A percentile compares a stretch with the other conserved stretches of the same genome.
Evolutionary conservation across 2,888 invertebrate species (phyloP).

Genomic region (Hirtodrosophila histrioides): DNA sequence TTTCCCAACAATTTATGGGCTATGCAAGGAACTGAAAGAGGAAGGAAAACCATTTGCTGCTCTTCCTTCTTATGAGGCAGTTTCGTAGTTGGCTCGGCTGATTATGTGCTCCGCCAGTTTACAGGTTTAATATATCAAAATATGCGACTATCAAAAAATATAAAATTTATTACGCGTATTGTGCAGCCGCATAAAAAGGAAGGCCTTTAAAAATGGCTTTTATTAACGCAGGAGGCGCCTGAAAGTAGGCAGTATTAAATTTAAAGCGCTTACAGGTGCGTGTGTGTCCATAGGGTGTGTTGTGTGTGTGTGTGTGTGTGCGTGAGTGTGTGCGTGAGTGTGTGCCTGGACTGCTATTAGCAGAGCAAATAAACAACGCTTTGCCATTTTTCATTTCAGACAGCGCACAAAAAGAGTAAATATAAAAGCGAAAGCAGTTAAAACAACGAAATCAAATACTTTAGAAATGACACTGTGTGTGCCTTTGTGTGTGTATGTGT

Average conservation of each 20-base stretch:
- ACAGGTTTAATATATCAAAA: conserved; percentile 64
- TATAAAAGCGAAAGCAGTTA: conserved; percentile 66
- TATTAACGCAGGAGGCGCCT: conserved; percentile 37
- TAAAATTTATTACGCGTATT: conserved; percentile 55
- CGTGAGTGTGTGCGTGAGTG: conserved; percentile 1
- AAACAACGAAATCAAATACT: conserved; percentile 69
- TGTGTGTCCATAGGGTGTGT: not conserved
- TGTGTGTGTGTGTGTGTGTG: not conserved
- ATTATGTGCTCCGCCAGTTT: conserved; percentile 42
- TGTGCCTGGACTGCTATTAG: conserved; percentile 50
- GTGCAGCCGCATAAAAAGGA: conserved; percentile 27
- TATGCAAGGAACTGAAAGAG: conserved; percentile 7
- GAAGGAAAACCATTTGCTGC: conserved; percentile 13
- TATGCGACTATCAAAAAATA: conserved; percentile 45
- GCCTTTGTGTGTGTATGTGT: conserved; percentile 12
- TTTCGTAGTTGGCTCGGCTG: conserved; percentile 32
- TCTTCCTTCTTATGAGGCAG: conserved; percentile 11
- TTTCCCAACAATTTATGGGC: conserved; percentile 50
- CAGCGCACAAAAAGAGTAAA: conserved; percentile 39
- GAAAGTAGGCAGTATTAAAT: conserved; percentile 39
- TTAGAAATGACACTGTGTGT: conserved; percentile 37
- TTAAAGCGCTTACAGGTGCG: conserved; percentile 34
- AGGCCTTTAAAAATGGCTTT: conserved; percentile 18
- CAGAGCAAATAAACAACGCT: conserved; percentile 62
- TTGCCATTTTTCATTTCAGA: conserved; percentile 66